Base-by-base conservation (phyloP, 2,888 invertebrate genomes). In the Melipona bicolor region DNA sequence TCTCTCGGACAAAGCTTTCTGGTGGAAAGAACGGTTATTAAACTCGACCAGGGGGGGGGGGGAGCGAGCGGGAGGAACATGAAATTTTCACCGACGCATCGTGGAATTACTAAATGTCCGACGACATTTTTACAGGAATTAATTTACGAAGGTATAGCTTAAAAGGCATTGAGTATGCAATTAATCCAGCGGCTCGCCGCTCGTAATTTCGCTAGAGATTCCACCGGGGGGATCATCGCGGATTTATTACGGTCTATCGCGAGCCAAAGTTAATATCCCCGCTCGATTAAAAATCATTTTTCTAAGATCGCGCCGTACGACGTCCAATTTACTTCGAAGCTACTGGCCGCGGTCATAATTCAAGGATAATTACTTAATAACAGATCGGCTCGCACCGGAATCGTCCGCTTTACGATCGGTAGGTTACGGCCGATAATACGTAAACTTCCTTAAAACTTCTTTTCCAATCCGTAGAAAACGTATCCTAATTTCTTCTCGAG, bases 311-410 rank as follows among this genome's bases (percentile, higher is more conserved):
- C 52, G 62, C 69, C 61, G 71, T 68, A 72, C 64, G 76, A 76
- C 49, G 75, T 79, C 84, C 79, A 83, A 79, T 84, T 84, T 84
- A 76, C 84, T 75, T 70, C 73, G 59, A 36, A 73, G 76, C 78
- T 61, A 62, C 83, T 68, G 52, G 69, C 62, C 64, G 54, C 65
- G 54, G n/a, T 72, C 71, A 77, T 84, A 76, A 84, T 79, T 84
- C 76, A 79, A 72, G 68, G 75, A 84, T 84, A 84, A 84, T 84
- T 84, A 76, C 84, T 84, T 84, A 84, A 84, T 84, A 84, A 84
- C 79, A 79, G 59, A 68, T 83, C 79, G 56, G 43, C 24, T 64
- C 61, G 59, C 49, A 54, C 62, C 76, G 72, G 72, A 79, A 79
- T 65, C 43, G 75, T 49, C 59, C 62, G 65, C 61, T 70, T 75